A percentile compares a stretch with the other conserved stretches of the same genome.
Evolutionary conservation across 2,113 vertebrate species (phyloP).

Genomic region (Terrapene triunguis): DNA sequence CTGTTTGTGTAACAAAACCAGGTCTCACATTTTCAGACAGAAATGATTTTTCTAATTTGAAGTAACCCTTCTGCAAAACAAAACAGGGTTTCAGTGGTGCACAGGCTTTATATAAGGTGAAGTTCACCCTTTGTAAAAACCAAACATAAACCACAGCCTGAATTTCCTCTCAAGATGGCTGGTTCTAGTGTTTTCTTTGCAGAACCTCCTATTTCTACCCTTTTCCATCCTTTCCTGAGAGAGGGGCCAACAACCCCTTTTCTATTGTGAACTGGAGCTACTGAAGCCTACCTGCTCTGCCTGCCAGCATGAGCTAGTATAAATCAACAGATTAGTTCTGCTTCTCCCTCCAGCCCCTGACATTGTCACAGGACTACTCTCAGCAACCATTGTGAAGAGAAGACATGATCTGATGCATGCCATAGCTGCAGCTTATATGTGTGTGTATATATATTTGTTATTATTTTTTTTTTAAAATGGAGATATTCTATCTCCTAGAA

Average conservation of each 20-base stretch:
- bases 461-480: too few species aligned
- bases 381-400: neutral
- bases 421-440: neutral
- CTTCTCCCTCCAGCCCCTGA: neutral
- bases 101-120: neutral
- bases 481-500: too few species aligned
- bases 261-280: neutral
- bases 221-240: neutral
- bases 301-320: neutral
- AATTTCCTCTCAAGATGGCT: neutral
- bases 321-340: neutral
- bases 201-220: neutral
- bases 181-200: constrained; percentile 1
- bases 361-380: neutral
- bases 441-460: neutral
- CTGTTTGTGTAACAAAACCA: neutral
- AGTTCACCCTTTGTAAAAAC: neutral
- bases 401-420: neutral
- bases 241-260: neutral
- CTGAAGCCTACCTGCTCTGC: neutral
- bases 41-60: neutral
- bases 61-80: neutral
- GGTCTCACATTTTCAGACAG: neutral
- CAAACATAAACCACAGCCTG: accelerated
- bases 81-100: neutral